Evolutionary conservation across 2,113 vertebrate species (phyloP).

Genomic region (Gymnobelideus leadbeateri): DNA sequence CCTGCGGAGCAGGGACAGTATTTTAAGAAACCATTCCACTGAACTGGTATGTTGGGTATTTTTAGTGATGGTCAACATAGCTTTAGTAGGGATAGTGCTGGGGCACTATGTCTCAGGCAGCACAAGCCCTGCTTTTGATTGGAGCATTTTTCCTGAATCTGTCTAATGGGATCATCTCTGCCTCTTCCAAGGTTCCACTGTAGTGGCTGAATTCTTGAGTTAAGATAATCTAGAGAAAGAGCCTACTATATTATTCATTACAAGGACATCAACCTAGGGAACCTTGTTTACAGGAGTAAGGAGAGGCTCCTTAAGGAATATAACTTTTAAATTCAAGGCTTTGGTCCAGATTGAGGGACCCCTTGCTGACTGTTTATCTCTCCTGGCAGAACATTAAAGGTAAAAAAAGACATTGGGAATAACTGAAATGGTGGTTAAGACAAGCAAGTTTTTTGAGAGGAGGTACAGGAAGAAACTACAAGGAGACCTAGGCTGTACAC

Average conservation of each 20-base stretch:
- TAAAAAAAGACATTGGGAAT: background rate
- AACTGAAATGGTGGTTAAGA: background rate
- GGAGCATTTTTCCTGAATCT: background rate
- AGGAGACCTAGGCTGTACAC: background rate
- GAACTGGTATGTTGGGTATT: background rate
- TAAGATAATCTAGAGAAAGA: background rate
- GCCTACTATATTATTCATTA: background rate
- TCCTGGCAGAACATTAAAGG: background rate
- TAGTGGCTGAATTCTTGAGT: background rate
- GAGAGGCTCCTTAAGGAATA: background rate
- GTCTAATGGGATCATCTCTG: background rate
- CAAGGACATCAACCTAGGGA: background rate
- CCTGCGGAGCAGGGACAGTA: background rate
- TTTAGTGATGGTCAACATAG: background rate
- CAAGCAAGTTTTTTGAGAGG: background rate
- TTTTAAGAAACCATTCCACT: background rate
- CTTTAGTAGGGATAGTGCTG: background rate
- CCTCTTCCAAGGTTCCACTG: background rate
- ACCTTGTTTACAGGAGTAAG: background rate
- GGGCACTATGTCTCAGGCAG: background rate
- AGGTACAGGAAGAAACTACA: background rate
- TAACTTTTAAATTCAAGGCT: background rate
- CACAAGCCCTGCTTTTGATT: background rate
- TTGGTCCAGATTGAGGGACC: background rate
- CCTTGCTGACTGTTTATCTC: background rate